A percentile compares a stretch with the other conserved stretches of the same genome.
Evolutionary conservation across 2,888 invertebrate genomes (phyloP).

Genomic region (Abrostola triplasia): DNA sequence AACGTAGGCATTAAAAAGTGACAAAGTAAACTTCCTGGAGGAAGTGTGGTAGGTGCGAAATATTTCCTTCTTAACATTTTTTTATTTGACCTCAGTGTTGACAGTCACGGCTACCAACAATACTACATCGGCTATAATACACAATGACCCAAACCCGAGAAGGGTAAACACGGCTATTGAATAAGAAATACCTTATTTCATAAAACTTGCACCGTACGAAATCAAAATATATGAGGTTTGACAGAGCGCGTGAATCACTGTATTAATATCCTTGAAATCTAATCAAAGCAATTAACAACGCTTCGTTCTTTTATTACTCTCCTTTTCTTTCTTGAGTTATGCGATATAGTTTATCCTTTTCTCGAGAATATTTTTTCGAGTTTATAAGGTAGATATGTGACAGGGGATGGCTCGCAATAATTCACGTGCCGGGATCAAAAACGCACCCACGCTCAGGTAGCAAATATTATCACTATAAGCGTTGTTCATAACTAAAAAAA

Average conservation of each 20-base stretch:
- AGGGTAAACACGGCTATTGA: conserved; percentile 83
- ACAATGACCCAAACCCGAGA: conserved; percentile 81
- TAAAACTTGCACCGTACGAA: conserved; percentile 76
- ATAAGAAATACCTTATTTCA: conserved; percentile 73
- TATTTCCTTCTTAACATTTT: conserved; percentile 81
- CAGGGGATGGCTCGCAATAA: conserved; percentile 85
- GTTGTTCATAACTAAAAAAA: conserved; percentile 81
- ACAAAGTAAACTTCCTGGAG: conserved; percentile 77
- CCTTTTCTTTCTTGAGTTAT: conserved; percentile 55
- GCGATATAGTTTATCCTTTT: conserved; percentile 60
- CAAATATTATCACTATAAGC: conserved; percentile 85
- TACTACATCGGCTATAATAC: conserved; percentile 67
- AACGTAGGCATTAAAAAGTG: conserved; percentile 60
- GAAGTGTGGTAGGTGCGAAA: conserved; percentile 72
- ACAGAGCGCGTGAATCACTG: conserved; percentile 82
- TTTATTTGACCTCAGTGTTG: conserved; percentile 77
- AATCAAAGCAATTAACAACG: conserved; percentile 86
- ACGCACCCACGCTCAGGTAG: conserved; percentile 87
- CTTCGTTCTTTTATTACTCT: conserved; percentile 68
- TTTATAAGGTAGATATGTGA: conserved; percentile 82
- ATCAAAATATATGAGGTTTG: conserved; percentile 85
- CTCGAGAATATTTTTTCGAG: conserved; percentile 59
- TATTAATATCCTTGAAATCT: conserved; percentile 88
- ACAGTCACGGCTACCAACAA: conserved; percentile 80
- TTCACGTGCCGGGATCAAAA: conserved; percentile 79